Evolutionary conservation across 2,797 vertebrate genomes (phyloP).

Genomic region (Lindbergichthys nudifrons): DNA sequence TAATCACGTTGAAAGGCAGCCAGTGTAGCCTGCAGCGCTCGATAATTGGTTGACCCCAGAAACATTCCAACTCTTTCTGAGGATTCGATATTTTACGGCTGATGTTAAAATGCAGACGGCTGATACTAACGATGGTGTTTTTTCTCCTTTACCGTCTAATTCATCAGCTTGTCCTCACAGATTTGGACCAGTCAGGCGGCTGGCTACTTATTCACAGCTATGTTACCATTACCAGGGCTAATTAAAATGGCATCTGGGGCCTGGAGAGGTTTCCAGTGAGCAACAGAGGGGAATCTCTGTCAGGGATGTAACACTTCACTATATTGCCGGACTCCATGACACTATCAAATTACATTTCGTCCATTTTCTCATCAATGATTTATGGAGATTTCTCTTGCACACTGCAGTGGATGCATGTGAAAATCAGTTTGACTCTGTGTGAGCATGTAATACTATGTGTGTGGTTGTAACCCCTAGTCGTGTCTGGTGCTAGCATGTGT

Average conservation of each 20-base stretch:
- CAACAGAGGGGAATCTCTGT: slow-evolving; percentile 28
- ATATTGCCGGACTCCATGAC: slow-evolving; percentile 13
- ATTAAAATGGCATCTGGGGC: slow-evolving; percentile 60
- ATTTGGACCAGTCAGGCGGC: slow-evolving; percentile 38
- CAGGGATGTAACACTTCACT: slow-evolving; percentile 13
- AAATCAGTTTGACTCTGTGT: slow-evolving; percentile 4
- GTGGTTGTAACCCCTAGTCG: slow-evolving; percentile 26
- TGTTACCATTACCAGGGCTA: slow-evolving; percentile 48
- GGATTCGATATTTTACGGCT: slow-evolving; percentile 64
- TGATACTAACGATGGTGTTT: slow-evolving; percentile 49
- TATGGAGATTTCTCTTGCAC: slow-evolving; percentile 21
- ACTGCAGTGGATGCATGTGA: slow-evolving; percentile 21
- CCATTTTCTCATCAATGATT: slow-evolving; percentile 13
- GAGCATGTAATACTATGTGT: slow-evolving; percentile 19
- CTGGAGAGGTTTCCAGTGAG: slow-evolving; percentile 28
- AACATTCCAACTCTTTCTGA: slow-evolving; percentile 64
- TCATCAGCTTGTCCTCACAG: slow-evolving; percentile 50
- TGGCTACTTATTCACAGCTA: slow-evolving; percentile 46
- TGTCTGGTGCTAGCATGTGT: slow-evolving; percentile 47
- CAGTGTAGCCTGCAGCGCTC: slow-evolving; percentile 61
- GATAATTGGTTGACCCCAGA: slow-evolving; percentile 75
- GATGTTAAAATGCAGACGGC: slow-evolving; percentile 51
- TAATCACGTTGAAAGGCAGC: slow-evolving; percentile 72
- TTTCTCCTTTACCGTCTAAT: slow-evolving; percentile 54
- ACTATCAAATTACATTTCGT: slow-evolving; percentile 41